Conservation (phyloP, 2,113 vertebrate genomes). For the Rhinoderma darwinii region DNA sequence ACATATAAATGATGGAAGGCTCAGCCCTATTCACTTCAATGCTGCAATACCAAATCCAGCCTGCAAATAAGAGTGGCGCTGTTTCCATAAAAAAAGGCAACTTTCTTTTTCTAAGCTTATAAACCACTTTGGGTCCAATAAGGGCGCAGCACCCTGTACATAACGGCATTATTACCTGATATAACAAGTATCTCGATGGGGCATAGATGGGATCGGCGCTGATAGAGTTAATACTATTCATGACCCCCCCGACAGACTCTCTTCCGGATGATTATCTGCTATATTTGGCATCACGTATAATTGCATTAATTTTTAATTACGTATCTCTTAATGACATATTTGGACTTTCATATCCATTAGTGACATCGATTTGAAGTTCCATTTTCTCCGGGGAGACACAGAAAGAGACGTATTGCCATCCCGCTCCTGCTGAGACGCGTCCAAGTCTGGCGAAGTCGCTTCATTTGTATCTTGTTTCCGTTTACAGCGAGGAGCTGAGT, state of each 20-base stretch:
- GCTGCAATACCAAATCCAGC: too few relatives aligned
- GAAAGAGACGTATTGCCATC: background rate
- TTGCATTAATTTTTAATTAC: slow-evolving; percentile 32
- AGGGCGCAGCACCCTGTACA: too few relatives aligned
- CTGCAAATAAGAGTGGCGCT: too few relatives aligned
- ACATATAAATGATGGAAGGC: too few relatives aligned
- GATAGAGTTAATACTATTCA: background rate
- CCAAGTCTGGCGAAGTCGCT: background rate
- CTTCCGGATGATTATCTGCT: slow-evolving; percentile 5
- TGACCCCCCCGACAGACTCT: background rate
- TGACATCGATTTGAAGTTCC: slow-evolving; percentile 20
- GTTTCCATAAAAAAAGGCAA: too few relatives aligned
- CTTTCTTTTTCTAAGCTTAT: too few relatives aligned
- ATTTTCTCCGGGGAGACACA: background rate
- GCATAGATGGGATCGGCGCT: background rate
- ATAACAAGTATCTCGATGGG: background rate
- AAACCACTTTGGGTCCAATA: too few relatives aligned
- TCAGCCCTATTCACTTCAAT: too few relatives aligned
- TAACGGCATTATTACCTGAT: too few relatives aligned
- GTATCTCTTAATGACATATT: slow-evolving; percentile 24
- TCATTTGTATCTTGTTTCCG: background rate
- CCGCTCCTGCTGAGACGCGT: background rate
- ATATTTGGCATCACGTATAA: slow-evolving; percentile 4
- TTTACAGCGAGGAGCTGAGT: background rate
- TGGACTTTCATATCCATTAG: slow-evolving; percentile 31